These are phyloP conservation scores for Eulithis prunata DNA, from an alignment of 2,888 invertebrate genomes.

Conservation along the genomic window DNA sequence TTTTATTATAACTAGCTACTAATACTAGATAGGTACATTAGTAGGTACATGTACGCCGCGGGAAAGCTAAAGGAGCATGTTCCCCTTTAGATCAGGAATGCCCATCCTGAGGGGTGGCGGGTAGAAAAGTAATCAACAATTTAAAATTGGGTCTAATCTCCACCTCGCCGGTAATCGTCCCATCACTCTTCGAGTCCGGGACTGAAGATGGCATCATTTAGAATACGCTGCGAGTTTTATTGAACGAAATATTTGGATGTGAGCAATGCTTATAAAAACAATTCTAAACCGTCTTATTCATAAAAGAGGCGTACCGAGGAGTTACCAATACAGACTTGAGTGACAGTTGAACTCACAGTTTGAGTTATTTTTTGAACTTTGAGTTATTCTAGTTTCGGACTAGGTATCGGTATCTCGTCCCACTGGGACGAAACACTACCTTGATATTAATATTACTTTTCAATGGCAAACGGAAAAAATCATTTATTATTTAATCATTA, in stretches of 20 bases:
- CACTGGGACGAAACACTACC: too few species aligned
- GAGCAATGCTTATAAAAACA: not conserved
- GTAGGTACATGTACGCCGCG: not conserved
- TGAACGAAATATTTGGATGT: slow-evolving; percentile 5
- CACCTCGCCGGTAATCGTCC: slow-evolving; percentile 64
- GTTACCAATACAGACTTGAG: too few species aligned
- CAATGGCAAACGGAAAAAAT: too few species aligned
- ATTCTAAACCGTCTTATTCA: not conserved
- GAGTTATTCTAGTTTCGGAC: too few species aligned
- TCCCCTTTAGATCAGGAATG: not conserved
- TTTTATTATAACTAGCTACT: too few species aligned
- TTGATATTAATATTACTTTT: too few species aligned
- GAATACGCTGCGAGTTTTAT: slow-evolving; percentile 9
- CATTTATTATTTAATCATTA: too few species aligned
- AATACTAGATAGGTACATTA: too few species aligned
- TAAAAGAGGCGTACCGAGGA: not conserved
- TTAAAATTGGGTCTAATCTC: slow-evolving; percentile 82
- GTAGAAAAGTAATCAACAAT: slow-evolving; percentile 79
- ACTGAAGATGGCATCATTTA: slow-evolving; percentile 9
- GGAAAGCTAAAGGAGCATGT: not conserved
- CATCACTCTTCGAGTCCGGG: slow-evolving; percentile 59
- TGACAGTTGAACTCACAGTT: too few species aligned
- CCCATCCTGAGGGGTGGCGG: slow-evolving; percentile 44
- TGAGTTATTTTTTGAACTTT: too few species aligned
- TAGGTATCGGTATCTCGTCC: too few species aligned